Evolutionary conservation across 1,140 invertebrate species (phyloP).

Genomic region (Yoshiicerus persimilis): DNA sequence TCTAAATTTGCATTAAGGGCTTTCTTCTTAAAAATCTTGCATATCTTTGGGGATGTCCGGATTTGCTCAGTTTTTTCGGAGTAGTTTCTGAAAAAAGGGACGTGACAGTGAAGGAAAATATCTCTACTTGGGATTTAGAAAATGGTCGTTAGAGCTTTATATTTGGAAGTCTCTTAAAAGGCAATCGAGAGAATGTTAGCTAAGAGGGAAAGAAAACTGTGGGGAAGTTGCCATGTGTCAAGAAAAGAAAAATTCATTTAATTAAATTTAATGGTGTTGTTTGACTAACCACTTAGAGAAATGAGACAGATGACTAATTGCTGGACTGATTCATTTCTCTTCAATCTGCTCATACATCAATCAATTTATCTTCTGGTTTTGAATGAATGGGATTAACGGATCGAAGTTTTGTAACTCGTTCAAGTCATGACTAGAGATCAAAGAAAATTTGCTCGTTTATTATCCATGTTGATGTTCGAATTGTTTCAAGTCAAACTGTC

Average conservation of each 20-base stretch:
- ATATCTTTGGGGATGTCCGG: too few relatives aligned
- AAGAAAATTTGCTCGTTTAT: conserved; percentile 10
- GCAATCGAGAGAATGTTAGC: neutral
- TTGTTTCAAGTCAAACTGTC: neutral
- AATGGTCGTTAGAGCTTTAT: too few relatives aligned
- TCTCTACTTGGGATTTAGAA: too few relatives aligned
- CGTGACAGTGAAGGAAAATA: too few relatives aligned
- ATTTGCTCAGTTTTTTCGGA: too few relatives aligned
- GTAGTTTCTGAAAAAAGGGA: too few relatives aligned
- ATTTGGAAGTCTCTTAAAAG: too few relatives aligned
- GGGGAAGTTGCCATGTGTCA: neutral
- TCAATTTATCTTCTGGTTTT: conserved; percentile 32
- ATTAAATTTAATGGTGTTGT: neutral
- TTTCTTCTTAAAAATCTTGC: too few relatives aligned
- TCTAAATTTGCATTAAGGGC: too few relatives aligned
- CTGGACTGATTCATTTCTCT: conserved; percentile 16
- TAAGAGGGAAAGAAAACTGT: too few relatives aligned
- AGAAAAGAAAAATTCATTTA: neutral
- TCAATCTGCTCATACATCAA: conserved; percentile 17
- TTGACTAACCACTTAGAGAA: conserved; percentile 21
- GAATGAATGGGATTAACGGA: neutral
- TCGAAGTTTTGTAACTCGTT: neutral
- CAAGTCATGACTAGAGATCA: conserved; percentile 4
- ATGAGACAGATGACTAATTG: conserved; percentile 28
- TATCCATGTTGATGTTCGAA: neutral